These are phyloP conservation scores for Mycteria americana DNA, from an alignment of 2,797 vertebrate genomes.

Conservation along the genomic window DNA sequence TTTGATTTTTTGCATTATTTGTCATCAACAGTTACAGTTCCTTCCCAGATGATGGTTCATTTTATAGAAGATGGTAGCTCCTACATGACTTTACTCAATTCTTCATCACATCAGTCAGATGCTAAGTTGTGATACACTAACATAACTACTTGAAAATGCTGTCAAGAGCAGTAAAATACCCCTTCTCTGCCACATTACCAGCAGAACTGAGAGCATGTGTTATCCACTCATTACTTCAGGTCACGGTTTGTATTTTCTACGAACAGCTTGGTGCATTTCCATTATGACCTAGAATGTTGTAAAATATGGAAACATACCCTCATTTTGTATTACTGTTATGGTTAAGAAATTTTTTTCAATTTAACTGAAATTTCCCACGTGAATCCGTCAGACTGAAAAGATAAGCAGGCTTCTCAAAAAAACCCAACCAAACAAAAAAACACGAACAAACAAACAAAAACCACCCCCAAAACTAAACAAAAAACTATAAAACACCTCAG, in stretches of 20 bases:
- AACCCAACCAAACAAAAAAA: not conserved
- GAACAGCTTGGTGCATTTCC: conserved; percentile 18
- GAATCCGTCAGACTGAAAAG: not conserved
- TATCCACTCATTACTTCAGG: conserved; percentile 57
- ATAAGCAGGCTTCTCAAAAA: not conserved
- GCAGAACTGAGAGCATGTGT: conserved; percentile 10
- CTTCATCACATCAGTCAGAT: not conserved
- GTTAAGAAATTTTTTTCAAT: not conserved
- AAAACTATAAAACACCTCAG: not conserved
- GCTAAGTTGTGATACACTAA: not conserved
- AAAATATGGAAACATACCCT: not conserved
- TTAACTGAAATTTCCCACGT: not conserved
- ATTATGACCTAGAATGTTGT: conserved; percentile 32
- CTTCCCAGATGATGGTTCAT: not conserved
- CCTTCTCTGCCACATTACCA: not conserved
- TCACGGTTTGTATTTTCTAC: conserved; percentile 44
- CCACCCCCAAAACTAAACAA: not conserved
- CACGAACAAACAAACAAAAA: not conserved
- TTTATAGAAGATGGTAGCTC: not conserved
- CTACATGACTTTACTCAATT: not conserved
- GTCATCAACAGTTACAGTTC: not conserved
- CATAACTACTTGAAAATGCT: conserved; percentile 33
- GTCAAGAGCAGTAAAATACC: conserved; percentile 22
- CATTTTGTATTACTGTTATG: not conserved
- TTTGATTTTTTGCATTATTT: not conserved